Conservation (phyloP, 92 coral and sea anemone genomes). For the Galaxea fascicularis region DNA sequence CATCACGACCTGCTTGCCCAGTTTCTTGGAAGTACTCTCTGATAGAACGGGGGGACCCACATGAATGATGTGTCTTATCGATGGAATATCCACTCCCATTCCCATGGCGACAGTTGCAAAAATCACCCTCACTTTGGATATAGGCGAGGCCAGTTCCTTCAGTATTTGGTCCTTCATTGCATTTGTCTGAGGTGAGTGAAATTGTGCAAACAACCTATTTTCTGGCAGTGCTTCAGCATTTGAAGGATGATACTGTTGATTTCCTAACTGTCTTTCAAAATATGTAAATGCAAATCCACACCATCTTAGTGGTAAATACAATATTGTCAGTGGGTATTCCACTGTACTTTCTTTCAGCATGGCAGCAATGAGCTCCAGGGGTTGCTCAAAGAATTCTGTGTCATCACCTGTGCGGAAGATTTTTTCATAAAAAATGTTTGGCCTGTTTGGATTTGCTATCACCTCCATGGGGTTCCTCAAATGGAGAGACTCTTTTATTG, state of each 20-base stretch:
- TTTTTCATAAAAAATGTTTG: constrained; percentile 57
- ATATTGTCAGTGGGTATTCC: constrained; percentile 44
- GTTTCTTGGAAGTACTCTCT: constrained; percentile 73
- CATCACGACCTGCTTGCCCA: constrained; percentile 72
- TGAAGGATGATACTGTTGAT: constrained; percentile 48
- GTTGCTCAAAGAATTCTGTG: constrained; percentile 36
- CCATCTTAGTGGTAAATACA: constrained; percentile 60
- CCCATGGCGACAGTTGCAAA: constrained; percentile 79
- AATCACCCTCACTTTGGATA: constrained; percentile 54
- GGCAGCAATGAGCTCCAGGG: constrained; percentile 47
- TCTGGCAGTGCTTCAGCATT: constrained; percentile 35
- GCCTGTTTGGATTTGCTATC: constrained; percentile 42
- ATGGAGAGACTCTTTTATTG: constrained; percentile 29
- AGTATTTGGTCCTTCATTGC: constrained; percentile 67
- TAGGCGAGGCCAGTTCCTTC: constrained; percentile 23
- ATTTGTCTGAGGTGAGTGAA: constrained; percentile 64
- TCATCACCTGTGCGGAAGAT: constrained; percentile 43
- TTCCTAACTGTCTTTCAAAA: constrained; percentile 39
- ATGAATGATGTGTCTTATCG: constrained; percentile 55
- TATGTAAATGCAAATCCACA: constrained; percentile 63
- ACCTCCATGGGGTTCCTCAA: constrained; percentile 44
- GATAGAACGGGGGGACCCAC: constrained; percentile 65
- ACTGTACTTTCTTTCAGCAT: constrained; percentile 16
- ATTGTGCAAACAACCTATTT: constrained; percentile 66
- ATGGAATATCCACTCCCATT: constrained; percentile 72